phyloP scores from a whole-genome alignment of 2,113 vertebrate species.

The Alethe diademata region DNA sequence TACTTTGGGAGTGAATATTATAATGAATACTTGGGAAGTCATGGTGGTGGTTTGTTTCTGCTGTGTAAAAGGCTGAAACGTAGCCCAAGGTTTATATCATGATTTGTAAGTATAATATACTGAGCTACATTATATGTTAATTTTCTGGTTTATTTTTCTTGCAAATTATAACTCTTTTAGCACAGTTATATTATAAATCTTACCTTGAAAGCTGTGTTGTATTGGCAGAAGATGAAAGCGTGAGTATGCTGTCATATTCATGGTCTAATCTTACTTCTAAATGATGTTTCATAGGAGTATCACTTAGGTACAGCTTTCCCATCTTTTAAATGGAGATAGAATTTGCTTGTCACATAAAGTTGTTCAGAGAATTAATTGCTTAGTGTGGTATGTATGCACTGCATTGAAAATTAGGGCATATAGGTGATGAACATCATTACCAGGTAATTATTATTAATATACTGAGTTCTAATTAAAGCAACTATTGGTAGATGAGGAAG shows the following conservation, averaged over 20 bases:
- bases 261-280: background rate
- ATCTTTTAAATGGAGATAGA: background rate
- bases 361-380: conserved; percentile 18
- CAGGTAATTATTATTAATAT: conserved; percentile 14
- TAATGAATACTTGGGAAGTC: background rate
- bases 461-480: background rate
- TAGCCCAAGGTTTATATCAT: background rate
- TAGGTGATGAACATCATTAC: background rate
- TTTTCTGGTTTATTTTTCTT: background rate
- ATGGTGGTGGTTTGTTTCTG: background rate
- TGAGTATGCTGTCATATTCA: background rate
- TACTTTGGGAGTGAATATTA: background rate
- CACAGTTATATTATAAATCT: background rate
- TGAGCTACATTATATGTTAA: background rate
- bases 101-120: background rate
- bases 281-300: background rate
- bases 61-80: background rate
- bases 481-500: background rate
- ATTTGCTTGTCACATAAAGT: background rate
- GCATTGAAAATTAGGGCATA: background rate
- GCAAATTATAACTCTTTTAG: background rate
- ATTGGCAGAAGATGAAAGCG: background rate
- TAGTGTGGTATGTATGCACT: background rate
- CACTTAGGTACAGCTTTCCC: background rate
- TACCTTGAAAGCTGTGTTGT: background rate